phyloP scores from a whole-genome alignment of 2,113 vertebrate species.

The Chaenogobius annularis region DNA sequence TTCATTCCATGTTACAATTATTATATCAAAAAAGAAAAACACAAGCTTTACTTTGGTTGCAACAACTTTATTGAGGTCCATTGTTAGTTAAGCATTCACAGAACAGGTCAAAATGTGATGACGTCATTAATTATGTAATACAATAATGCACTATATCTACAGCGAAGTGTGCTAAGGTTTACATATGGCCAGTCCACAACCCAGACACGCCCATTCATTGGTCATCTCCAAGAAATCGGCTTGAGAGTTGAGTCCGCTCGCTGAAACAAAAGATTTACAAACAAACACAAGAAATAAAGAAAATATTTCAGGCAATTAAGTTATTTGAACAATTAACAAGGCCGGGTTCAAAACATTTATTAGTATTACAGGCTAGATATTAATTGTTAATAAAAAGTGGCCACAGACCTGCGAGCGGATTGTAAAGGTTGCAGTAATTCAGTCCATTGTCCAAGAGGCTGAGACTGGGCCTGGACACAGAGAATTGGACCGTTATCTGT shows the following conservation, averaged over 20 bases:
- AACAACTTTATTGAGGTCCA: no score
- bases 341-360: no score
- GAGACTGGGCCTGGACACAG: constrained; percentile 14
- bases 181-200: background rate
- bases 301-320: background rate
- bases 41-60: no score
- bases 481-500: background rate
- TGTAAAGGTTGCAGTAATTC: constrained; percentile 42
- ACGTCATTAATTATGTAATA: background rate
- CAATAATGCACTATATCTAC: background rate
- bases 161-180: background rate
- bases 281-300: background rate
- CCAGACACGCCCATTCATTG: background rate
- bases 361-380: no score
- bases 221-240: background rate
- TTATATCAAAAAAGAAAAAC: no score
- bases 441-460: constrained; percentile 13
- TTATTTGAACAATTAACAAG: background rate
- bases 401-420: background rate
- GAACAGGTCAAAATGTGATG: background rate
- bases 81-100: no score
- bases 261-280: background rate
- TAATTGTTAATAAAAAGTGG: background rate
- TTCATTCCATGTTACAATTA: no score
- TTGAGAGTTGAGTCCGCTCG: background rate